A percentile compares a stretch with the other conserved stretches of the same genome.
Conservation (phyloP, 2,797 vertebrate genomes). For the Scomberomorus guttatus region DNA sequence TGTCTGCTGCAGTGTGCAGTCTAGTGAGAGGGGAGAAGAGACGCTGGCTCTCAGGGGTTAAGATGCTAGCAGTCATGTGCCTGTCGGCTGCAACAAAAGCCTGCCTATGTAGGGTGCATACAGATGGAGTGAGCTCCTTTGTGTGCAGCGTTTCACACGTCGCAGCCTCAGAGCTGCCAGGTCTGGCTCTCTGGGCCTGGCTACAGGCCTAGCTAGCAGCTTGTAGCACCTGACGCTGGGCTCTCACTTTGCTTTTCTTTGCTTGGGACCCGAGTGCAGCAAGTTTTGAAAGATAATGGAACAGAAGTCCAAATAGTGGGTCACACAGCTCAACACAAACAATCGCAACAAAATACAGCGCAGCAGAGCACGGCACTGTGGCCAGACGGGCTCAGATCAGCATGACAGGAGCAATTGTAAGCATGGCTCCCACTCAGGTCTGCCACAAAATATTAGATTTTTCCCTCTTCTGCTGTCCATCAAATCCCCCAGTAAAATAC, state of each 20-base stretch:
- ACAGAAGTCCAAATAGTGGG: slow-evolving; percentile 57
- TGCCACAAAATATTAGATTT: slow-evolving; percentile 49
- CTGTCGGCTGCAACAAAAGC: slow-evolving; percentile 87
- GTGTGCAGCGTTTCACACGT: slow-evolving; percentile 87
- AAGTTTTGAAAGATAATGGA: slow-evolving; percentile 61
- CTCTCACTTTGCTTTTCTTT: slow-evolving; percentile 63
- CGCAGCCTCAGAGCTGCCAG: slow-evolving; percentile 80
- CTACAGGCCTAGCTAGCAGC: slow-evolving; percentile 79
- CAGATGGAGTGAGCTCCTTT: slow-evolving; percentile 88
- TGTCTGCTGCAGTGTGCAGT: slow-evolving; percentile 64
- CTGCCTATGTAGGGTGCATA: slow-evolving; percentile 88
- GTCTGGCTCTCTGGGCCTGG: slow-evolving; percentile 80
- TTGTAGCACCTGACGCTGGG: slow-evolving; percentile 79
- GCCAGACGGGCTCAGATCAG: slow-evolving; percentile 43
- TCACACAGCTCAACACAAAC: slow-evolving; percentile 52
- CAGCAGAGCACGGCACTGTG: slow-evolving; percentile 18
- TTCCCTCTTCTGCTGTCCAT: slow-evolving; percentile 50
- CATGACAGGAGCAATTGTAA: slow-evolving; percentile 41
- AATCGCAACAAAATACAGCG: slow-evolving; percentile 47
- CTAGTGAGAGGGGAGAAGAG: slow-evolving; percentile 64
- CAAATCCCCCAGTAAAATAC: slow-evolving; percentile 29
- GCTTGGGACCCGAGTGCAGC: slow-evolving; percentile 47
- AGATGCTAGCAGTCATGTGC: slow-evolving; percentile 88
- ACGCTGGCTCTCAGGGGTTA: slow-evolving; percentile 83
- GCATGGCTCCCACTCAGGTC: slow-evolving; percentile 52